Evolutionary conservation across 1,140 invertebrate species (phyloP).

Genomic region (Lethocerus indicus): DNA sequence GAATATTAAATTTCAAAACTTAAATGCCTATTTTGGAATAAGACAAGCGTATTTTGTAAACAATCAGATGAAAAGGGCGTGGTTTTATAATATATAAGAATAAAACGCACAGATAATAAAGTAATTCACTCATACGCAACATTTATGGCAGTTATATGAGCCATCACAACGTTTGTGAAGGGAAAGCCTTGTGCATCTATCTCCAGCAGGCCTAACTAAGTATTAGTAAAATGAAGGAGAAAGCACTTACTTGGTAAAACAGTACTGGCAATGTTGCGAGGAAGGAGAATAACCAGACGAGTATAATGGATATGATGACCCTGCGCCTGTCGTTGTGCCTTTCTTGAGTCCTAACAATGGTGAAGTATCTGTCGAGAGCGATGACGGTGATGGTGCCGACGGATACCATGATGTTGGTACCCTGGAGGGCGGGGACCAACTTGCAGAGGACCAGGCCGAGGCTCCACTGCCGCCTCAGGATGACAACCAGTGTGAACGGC

Average conservation of each 20-base stretch:
- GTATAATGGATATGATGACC: conserved; percentile 27
- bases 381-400: conserved; percentile 40
- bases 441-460: conserved; percentile 32
- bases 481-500: conserved; percentile 32
- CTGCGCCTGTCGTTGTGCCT: conserved; percentile 16
- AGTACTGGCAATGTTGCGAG: conserved; percentile 30
- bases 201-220: too few relatives aligned
- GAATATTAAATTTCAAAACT: too few relatives aligned
- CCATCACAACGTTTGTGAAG: too few relatives aligned
- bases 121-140: too few relatives aligned
- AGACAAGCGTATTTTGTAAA: too few relatives aligned
- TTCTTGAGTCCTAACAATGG: conserved; percentile 18
- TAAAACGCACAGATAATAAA: too few relatives aligned
- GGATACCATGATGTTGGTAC: conserved; percentile 38
- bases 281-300: conserved; percentile 33
- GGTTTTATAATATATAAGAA: too few relatives aligned
- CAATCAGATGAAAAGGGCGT: too few relatives aligned
- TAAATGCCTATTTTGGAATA: too few relatives aligned
- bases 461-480: conserved; percentile 24
- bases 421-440: conserved; percentile 30
- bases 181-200: too few relatives aligned
- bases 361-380: conserved; percentile 34
- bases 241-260: conserved; percentile 25
- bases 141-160: too few relatives aligned
- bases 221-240: not conserved